Base-by-base conservation (phyloP, 1,140 invertebrate species). In the Brachionus koreanus region DNA sequence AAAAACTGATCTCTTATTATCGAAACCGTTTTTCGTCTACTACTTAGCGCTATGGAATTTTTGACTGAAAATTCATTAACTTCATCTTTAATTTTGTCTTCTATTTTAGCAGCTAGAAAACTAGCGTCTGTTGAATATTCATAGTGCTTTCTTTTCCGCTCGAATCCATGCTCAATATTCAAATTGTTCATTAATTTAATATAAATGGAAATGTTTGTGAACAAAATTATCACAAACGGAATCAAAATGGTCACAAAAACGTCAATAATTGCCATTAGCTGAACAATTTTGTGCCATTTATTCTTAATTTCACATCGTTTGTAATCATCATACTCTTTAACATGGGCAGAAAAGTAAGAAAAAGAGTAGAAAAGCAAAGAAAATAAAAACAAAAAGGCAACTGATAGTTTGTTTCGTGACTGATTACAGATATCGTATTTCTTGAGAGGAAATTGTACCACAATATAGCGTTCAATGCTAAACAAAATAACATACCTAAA, bases 361-460 rank as follows among this genome's bases (percentile, higher is more conserved):
- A 25, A 46, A 12, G 69, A 74, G 12, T 74, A 74, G 25, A 74
- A 74, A 25, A 43, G 3, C 29, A 74, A 29, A 12, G 69, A 19
- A 35, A 74, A 74, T 33, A 74, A 19, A 10, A 74, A 74, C 13
- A 74, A 46, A 46, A 74, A 35, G 12, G 16, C 42, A 10, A 74
- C 42, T 5, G 69, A 74, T 16, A 74, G 2, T 16, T 74, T 74
- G 25, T 74, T 74, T 39, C 69, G 16, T 29, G 69, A 46, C 16
- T 74, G 69, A 46, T 74, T 46, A 74, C 69, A 74, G 5, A 74
- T 49, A 25, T 46, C 69, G 29, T 25, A 74, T 46, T 74, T 74
- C 46, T 74, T 74, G 7, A 74, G 43, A 23, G 69, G 69, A 74
- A 74, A 74, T 46, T 74, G 69, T 5, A 74, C 69, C 7, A 74